A percentile compares a stretch with the other conserved stretches of the same genome.
These are phyloP conservation scores for Elaphurus davidianus DNA, from an alignment of 2,113 vertebrate genomes.

Conservation along the genomic window DNA sequence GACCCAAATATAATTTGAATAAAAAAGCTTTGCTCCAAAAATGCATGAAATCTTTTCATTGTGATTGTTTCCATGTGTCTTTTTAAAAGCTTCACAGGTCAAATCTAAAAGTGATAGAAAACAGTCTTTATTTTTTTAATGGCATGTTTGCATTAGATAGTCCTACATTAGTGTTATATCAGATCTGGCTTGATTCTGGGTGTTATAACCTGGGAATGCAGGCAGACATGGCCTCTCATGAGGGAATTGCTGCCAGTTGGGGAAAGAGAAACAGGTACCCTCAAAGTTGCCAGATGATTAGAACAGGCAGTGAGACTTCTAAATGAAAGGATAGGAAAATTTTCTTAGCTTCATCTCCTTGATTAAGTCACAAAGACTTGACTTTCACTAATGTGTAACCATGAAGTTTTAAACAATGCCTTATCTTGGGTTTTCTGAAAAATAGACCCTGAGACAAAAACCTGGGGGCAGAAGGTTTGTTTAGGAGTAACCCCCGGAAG, in stretches of 20 bases:
- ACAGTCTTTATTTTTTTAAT: neutral
- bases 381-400: neutral
- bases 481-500: neutral
- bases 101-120: slow-evolving; percentile 39
- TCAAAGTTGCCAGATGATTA: neutral
- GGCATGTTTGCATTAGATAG: neutral
- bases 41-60: slow-evolving; percentile 8
- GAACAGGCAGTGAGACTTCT: neutral
- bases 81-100: neutral
- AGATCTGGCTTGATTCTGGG: slow-evolving; percentile 39
- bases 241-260: neutral
- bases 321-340: neutral
- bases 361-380: slow-evolving; percentile 17
- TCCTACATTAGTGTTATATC: neutral
- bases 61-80: slow-evolving; percentile 60
- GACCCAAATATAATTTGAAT: slow-evolving; percentile 40
- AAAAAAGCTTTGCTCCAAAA: slow-evolving; percentile 49
- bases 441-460: neutral
- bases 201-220: neutral
- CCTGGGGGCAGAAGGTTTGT: neutral
- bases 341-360: neutral
- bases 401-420: neutral
- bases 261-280: neutral
- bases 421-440: neutral
- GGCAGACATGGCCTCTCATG: neutral